Percentiles rank a stretch among this genome's conserved stretches.
Evolutionary conservation across 2,797 vertebrate genomes (phyloP).

Genomic region (Crocodylus rhombifer): DNA sequence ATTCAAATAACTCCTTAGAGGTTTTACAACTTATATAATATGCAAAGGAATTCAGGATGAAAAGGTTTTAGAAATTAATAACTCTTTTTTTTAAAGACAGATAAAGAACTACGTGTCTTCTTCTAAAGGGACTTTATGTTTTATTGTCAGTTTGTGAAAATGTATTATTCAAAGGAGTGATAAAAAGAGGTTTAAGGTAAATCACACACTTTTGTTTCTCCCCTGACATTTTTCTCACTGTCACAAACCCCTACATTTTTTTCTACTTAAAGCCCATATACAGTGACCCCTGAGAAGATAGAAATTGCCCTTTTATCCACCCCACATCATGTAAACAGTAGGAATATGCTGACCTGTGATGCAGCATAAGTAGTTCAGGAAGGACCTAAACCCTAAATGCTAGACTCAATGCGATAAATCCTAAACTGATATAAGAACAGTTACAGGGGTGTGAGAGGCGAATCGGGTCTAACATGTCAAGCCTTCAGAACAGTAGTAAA

Average conservation of each 20-base stretch:
- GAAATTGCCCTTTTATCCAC: conserved; percentile 37
- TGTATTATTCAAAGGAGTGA: conserved; percentile 30
- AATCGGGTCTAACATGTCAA: conserved; percentile 1
- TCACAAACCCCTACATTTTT: conserved; percentile 28
- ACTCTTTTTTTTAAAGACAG: conserved; percentile 39
- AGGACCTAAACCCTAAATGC: conserved; percentile 46
- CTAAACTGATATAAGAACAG: conserved; percentile 1
- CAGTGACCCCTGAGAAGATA: background rate
- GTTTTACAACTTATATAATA: conserved; percentile 66
- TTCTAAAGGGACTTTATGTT: conserved; percentile 3
- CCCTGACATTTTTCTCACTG: conserved; percentile 28
- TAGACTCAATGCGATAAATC: conserved; percentile 22
- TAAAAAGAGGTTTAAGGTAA: conserved; percentile 44
- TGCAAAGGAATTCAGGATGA: conserved; percentile 61
- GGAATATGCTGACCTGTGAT: conserved; percentile 49
- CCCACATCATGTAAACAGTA: conserved; percentile 49
- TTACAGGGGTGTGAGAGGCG: conserved; percentile 1
- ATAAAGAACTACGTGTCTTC: conserved; percentile 24
- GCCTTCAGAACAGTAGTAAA: conserved; percentile 7
- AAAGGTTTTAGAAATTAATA: conserved; percentile 59
- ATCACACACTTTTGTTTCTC: conserved; percentile 12
- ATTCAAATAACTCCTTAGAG: conserved; percentile 71
- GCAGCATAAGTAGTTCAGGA: background rate
- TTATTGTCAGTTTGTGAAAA: conserved; percentile 12
- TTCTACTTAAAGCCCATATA: conserved; percentile 8